Conservation (phyloP, 2,113 vertebrate genomes). For the Fregetta grallaria region DNA sequence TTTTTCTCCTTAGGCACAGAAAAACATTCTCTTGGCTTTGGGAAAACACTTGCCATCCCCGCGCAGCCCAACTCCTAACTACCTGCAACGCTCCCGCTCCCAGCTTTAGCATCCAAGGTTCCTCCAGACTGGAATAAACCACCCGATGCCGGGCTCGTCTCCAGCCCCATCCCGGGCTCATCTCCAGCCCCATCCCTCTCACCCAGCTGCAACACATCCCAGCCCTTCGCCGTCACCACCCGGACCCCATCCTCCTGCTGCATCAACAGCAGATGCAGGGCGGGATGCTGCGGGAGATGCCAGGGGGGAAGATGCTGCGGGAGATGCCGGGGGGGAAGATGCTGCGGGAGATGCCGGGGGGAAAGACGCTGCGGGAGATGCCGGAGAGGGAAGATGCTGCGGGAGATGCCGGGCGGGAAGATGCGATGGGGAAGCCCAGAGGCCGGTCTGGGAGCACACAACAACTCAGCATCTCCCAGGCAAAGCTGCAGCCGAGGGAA, state of each 20-base stretch:
- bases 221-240: neutral
- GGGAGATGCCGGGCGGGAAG: neutral
- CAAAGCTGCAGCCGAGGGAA: neutral
- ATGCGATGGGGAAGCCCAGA: neutral
- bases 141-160: neutral
- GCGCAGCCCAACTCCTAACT: neutral
- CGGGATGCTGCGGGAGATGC: no score
- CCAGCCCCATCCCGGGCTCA: neutral
- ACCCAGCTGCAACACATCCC: neutral
- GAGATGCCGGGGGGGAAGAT: no score
- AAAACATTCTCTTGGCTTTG: neutral
- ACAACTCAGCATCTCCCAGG: neutral
- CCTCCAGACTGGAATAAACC: neutral
- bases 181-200: neutral
- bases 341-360: no score
- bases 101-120: neutral
- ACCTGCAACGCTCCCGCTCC: rapidly evolving
- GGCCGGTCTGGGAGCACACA: rapidly evolving
- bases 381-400: neutral
- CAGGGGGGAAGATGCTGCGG: no score
- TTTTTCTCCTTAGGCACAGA: neutral
- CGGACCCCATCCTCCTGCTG: neutral
- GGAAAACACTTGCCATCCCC: neutral
- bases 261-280: neutral
- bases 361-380: neutral